Conservation (phyloP, 2,797 vertebrate species). For the Bothrops alternatus region DNA sequence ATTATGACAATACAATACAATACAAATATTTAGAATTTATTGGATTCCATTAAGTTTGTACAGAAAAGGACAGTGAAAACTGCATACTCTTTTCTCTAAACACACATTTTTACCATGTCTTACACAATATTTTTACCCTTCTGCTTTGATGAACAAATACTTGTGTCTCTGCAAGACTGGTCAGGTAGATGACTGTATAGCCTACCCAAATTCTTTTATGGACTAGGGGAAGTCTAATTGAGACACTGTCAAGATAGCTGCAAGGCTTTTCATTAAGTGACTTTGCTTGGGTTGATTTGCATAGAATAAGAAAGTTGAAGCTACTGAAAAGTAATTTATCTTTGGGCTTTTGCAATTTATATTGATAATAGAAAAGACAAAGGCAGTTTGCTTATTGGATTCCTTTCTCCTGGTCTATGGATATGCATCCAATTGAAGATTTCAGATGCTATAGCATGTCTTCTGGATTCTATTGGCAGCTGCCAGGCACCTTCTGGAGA, state of each 20-base stretch:
- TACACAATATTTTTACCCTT: conserved; percentile 18
- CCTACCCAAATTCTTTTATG: not conserved
- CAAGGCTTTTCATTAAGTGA: conserved; percentile 22
- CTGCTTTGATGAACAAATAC: conserved; percentile 40
- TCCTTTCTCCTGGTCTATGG: conserved; percentile 1
- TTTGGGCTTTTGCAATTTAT: conserved; percentile 31
- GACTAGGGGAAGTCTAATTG: conserved; percentile 16
- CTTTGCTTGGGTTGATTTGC: not conserved
- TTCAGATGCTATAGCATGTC: conserved; percentile 31
- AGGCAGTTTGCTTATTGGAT: conserved; percentile 29
- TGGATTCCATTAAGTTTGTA: not conserved
- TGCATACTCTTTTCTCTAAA: not conserved
- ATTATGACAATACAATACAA: not conserved
- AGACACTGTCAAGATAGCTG: not conserved
- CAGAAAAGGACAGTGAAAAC: not conserved
- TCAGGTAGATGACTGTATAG: conserved; percentile 4
- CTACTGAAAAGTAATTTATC: not conserved
- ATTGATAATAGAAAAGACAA: not conserved
- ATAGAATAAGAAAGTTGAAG: not conserved
- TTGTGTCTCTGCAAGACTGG: conserved; percentile 10
- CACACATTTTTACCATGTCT: not conserved
- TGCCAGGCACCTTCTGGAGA: conserved; percentile 9
- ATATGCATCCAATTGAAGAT: conserved; percentile 33
- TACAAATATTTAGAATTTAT: not conserved
- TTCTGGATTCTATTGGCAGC: conserved; percentile 41